phyloP scores from a whole-genome alignment of 1,140 invertebrate species.

The Caerostris extrusa region DNA sequence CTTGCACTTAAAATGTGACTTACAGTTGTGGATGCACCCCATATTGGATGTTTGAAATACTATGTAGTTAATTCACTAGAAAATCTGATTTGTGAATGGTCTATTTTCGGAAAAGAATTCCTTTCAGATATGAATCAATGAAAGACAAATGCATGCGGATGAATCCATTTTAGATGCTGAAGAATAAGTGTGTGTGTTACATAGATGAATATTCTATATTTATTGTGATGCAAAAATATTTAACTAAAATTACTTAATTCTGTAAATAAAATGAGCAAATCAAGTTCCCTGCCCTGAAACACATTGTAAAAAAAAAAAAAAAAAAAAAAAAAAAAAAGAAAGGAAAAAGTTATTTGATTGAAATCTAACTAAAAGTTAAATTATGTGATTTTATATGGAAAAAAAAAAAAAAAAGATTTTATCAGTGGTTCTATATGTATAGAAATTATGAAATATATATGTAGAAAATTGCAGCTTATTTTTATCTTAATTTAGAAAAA shows the following conservation, averaged over 20 bases:
- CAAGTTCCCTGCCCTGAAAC: too few species aligned
- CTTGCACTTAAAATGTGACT: slow-evolving; percentile 43
- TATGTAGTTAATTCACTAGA: background rate
- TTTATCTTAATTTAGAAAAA: background rate
- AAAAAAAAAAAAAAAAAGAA: too few species aligned
- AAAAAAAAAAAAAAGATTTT: slow-evolving; percentile 1
- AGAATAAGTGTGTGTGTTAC: background rate
- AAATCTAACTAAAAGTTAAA: background rate
- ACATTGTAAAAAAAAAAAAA: too few species aligned
- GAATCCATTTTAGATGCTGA: background rate
- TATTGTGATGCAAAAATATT: too few species aligned
- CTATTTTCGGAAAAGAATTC: slow-evolving; percentile 24
- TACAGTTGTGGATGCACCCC: slow-evolving; percentile 14
- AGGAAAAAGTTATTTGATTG: too few species aligned
- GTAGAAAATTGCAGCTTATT: background rate
- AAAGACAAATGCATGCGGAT: background rate
- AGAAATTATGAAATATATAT: background rate
- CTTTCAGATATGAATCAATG: background rate
- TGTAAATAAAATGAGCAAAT: too few species aligned
- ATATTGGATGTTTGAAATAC: slow-evolving; percentile 24
- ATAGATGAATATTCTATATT: background rate
- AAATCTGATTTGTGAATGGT: slow-evolving; percentile 7
- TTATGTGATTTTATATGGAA: background rate
- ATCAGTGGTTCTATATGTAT: background rate
- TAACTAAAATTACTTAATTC: too few species aligned